Percentiles rank a stretch among this genome's conserved stretches.
Evolutionary conservation across 2,888 invertebrate genomes (phyloP).

Genomic region (Patella depressa): DNA sequence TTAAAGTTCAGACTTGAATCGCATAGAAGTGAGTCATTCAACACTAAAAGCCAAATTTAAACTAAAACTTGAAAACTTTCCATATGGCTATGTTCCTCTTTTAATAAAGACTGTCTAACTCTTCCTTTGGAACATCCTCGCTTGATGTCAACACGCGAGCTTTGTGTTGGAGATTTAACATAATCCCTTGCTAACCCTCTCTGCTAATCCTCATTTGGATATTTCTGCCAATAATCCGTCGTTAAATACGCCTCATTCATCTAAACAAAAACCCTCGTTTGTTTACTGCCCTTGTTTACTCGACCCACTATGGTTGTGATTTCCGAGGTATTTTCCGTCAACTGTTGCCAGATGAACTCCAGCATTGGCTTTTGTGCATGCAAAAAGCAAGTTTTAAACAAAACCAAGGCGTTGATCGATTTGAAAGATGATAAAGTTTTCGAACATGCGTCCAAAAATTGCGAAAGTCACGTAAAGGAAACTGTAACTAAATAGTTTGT

Average conservation of each 20-base stretch:
- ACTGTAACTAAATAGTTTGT: too few species aligned
- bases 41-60: not conserved
- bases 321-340: not conserved
- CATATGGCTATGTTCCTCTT: not conserved
- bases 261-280: not conserved
- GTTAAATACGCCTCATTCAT: not conserved
- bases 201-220: not conserved
- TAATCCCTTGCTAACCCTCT: not conserved
- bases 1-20: too few species aligned
- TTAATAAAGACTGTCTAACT: not conserved
- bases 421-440: too few species aligned
- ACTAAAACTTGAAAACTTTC: not conserved
- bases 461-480: too few species aligned
- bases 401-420: too few species aligned
- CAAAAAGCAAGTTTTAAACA: too few species aligned
- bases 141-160: conserved; percentile 7
- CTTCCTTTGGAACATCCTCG: not conserved
- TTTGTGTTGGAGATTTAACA: not conserved
- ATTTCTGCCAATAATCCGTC: not conserved
- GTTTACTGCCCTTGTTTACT: too few species aligned
- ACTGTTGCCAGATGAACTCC: not conserved
- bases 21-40: not conserved
- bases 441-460: too few species aligned
- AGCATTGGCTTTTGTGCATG: too few species aligned
- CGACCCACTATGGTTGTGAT: too few species aligned